Evolutionary conservation across 2,888 invertebrate species (phyloP).

Genomic region (Alentia gelatinosa): DNA sequence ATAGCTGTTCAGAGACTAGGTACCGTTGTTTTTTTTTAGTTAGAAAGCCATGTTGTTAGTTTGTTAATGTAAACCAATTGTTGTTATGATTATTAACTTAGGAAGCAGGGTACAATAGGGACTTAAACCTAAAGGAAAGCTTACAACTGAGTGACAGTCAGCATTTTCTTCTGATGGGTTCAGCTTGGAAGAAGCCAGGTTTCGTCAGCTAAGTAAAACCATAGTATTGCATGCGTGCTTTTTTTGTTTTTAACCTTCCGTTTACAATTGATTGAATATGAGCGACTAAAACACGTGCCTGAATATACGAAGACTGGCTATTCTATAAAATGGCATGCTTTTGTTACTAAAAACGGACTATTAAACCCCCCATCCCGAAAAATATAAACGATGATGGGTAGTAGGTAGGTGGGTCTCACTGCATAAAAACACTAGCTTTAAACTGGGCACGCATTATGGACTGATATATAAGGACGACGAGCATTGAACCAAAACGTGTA

Average conservation of each 20-base stretch:
- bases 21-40: not conserved
- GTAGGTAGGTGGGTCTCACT: no score
- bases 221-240: not conserved
- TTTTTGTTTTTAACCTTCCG: not conserved
- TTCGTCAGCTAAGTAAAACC: not conserved
- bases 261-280: no score
- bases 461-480: no score
- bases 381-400: no score
- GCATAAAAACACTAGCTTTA: no score
- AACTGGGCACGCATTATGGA: no score
- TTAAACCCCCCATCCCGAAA: no score
- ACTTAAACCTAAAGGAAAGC: not conserved
- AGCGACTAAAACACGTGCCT: not conserved
- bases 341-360: no score
- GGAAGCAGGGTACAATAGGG: not conserved
- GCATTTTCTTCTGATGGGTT: conserved; percentile 18
- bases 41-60: not conserved
- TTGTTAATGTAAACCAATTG: not conserved
- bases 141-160: not conserved
- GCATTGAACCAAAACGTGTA: not conserved
- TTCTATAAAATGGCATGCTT: no score
- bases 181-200: not conserved
- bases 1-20: not conserved
- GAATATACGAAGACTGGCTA: no score
- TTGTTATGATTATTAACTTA: not conserved